Evolutionary conservation across 2,113 vertebrate genomes (phyloP).

Genomic region (Sus scrofa): DNA sequence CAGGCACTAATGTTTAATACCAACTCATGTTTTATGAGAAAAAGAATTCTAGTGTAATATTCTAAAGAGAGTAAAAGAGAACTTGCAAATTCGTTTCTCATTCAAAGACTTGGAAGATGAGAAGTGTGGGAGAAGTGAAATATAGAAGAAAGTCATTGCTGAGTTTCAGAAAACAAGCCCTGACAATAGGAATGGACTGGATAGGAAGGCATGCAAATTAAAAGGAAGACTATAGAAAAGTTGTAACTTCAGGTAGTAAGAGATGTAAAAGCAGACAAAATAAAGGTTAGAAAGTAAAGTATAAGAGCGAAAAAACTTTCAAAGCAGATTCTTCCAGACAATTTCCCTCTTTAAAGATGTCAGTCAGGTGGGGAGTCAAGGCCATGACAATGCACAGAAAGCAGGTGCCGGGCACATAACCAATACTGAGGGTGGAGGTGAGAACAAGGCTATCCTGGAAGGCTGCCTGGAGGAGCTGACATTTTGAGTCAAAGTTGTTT

Average conservation of each 20-base stretch:
- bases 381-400: neutral
- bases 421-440: no score
- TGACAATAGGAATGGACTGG: neutral
- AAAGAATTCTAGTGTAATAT: constrained; percentile 28
- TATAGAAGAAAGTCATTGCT: neutral
- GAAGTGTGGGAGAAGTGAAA: neutral
- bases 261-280: neutral
- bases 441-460: neutral
- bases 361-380: neutral
- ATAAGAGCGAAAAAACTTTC: neutral
- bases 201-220: neutral
- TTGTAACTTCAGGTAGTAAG: neutral
- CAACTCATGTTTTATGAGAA: constrained; percentile 28
- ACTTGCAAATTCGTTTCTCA: constrained; percentile 10
- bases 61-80: neutral
- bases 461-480: neutral
- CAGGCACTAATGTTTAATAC: neutral
- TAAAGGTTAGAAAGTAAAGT: neutral
- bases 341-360: neutral
- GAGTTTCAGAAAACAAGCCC: neutral
- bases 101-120: neutral
- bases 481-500: neutral
- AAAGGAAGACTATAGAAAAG: neutral
- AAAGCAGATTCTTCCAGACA: neutral
- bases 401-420: neutral